A percentile compares a stretch with the other conserved stretches of the same genome.
These are phyloP conservation scores for Potamilus streckersoni DNA, from an alignment of 1,140 invertebrate genomes.

Conservation along the genomic window DNA sequence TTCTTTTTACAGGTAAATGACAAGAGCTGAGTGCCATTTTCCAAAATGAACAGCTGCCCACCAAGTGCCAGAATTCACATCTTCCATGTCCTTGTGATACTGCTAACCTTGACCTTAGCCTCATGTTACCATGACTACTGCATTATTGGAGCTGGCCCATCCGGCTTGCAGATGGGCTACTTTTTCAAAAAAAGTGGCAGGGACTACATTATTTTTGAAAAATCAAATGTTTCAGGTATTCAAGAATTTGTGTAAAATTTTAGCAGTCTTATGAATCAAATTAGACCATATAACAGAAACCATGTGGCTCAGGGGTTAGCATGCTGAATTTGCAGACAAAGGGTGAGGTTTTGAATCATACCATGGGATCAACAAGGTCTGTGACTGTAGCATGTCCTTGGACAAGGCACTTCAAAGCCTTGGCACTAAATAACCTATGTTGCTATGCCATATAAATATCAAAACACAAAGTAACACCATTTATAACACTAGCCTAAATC, in stretches of 20 bases:
- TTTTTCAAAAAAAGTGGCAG: slow-evolving; percentile 60
- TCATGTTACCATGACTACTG: slow-evolving; percentile 65
- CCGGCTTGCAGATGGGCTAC: slow-evolving; percentile 69
- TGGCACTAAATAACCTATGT: neutral
- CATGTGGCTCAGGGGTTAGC: neutral
- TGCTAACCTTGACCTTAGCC: neutral
- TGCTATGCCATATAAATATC: neutral
- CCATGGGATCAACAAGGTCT: too few relatives aligned
- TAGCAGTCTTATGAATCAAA: neutral
- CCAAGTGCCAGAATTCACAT: slow-evolving; percentile 23
- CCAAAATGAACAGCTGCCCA: neutral
- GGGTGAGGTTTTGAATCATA: too few relatives aligned
- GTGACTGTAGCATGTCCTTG: neutral
- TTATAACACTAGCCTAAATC: too few relatives aligned
- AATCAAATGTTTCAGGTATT: slow-evolving; percentile 66
- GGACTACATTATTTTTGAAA: slow-evolving; percentile 69
- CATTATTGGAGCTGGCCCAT: slow-evolving; percentile 69
- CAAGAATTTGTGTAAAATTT: neutral
- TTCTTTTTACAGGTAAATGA: too few relatives aligned
- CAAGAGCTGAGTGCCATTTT: too few relatives aligned
- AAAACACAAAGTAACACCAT: too few relatives aligned
- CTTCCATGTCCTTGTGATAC: slow-evolving; percentile 26
- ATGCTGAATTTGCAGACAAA: too few relatives aligned
- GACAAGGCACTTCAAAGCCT: too few relatives aligned
- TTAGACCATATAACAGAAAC: neutral